Base-by-base conservation (phyloP, 2,888 invertebrate genomes). In the Dicroscelio sp. region DNA sequence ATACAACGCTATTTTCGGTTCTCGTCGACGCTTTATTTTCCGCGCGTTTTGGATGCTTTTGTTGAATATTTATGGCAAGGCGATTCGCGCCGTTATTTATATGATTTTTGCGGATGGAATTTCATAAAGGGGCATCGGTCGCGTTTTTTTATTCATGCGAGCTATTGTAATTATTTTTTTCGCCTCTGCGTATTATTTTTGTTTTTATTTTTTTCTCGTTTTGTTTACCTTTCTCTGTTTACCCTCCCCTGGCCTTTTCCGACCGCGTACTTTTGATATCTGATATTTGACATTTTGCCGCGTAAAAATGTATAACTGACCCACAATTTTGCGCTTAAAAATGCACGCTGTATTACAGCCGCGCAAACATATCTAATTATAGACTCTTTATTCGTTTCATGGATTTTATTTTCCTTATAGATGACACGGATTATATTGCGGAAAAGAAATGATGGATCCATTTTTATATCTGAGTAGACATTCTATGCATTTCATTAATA, bases 1-100 rank as follows among this genome's bases (percentile, higher is more conserved):
- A 86, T 80, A 86, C 83, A 76, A 48, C 86, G 63, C 83, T 83
- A 83, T 90, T 90, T 90, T 90, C 65, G 73, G 38, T 76, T 86
- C 78, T 85, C 67, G 35, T 63, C 58, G 75, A 25, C 55, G 86
- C 86, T 86, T 86, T 90, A 86, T 90, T 86, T 90, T 83, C 58
- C 82, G 80, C 52, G n/a, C n/a, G n/a, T n/a, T 89, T 82, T 69
- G 75, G 82, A 76, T 82, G 89, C 76, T 89, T 89, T 86, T 75
- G 82, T 86, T 90, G 86, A 90, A 86, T 86, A 90, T 90, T 86
- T 90, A 90, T 90, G 82, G 82, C 89, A 80, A 85, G 80, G 75
- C 89, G 75, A 85, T 89, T 89, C 85, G 65, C 85, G 65, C 80
- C 80, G 80, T 89, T 89, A 89, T 88, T 88, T 88, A 85, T 85